Conservation (phyloP, 2,888 invertebrate genomes). For the Buathra laborator region DNA sequence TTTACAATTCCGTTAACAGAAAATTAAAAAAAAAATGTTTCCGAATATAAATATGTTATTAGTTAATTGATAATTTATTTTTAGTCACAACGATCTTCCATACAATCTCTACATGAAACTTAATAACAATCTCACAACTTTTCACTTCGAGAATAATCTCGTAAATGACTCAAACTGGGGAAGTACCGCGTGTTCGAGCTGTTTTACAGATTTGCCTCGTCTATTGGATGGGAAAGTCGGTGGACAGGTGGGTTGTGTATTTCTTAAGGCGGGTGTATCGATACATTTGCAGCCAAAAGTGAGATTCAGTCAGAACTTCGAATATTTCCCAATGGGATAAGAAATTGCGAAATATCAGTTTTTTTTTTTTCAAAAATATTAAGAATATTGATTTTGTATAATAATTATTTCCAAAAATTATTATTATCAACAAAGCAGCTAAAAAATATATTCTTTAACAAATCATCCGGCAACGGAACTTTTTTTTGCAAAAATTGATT, state of each 20-base stretch:
- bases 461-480: too few species aligned
- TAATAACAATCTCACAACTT: slow-evolving; percentile 84
- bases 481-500: too few species aligned
- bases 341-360: too few species aligned
- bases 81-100: slow-evolving; percentile 86
- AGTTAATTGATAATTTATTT: slow-evolving; percentile 61
- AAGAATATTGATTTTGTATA: too few species aligned
- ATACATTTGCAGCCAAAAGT: not conserved
- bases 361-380: too few species aligned
- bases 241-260: slow-evolving; percentile 85
- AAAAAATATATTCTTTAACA: too few species aligned
- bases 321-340: not conserved
- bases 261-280: slow-evolving; percentile 4
- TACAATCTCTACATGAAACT: slow-evolving; percentile 83
- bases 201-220: slow-evolving; percentile 87
- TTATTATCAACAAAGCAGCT: too few species aligned
- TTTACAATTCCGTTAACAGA: too few species aligned
- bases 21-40: too few species aligned
- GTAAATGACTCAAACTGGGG: slow-evolving; percentile 84
- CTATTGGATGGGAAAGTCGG: slow-evolving; percentile 86
- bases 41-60: too few species aligned
- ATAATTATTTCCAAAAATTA: too few species aligned
- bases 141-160: slow-evolving; percentile 84
- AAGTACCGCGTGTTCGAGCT: slow-evolving; percentile 77
- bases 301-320: not conserved